Evolutionary conservation across 2,888 invertebrate genomes (phyloP).

Genomic region (Sphecodes monilicornis): DNA sequence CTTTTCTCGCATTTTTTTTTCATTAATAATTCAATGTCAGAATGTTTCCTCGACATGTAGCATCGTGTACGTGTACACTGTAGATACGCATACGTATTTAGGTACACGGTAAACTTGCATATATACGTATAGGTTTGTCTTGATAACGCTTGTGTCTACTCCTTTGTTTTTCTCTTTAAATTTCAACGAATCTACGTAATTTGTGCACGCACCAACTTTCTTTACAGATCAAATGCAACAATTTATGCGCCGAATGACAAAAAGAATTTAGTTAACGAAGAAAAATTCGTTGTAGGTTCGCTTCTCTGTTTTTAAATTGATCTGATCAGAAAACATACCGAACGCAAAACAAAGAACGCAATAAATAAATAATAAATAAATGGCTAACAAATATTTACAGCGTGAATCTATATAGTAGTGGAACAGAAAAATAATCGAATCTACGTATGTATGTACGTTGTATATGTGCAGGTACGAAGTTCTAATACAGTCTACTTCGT

Average conservation of each 20-base stretch:
- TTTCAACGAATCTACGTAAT: background rate
- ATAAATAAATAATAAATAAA: background rate
- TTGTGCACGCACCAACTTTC: background rate
- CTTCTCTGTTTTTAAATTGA: background rate
- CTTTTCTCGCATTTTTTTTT: background rate
- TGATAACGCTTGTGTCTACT: background rate
- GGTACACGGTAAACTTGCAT: background rate
- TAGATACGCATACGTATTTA: background rate
- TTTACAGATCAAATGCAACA: background rate
- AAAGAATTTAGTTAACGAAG: background rate
- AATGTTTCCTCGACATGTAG: background rate
- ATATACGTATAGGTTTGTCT: conserved; percentile 6
- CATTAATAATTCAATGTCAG: background rate
- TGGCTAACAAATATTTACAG: background rate
- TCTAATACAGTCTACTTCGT: background rate
- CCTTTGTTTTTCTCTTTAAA: background rate
- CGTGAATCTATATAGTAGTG: background rate
- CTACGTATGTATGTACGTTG: background rate
- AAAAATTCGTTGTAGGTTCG: background rate
- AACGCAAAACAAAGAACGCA: background rate
- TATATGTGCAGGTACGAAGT: background rate
- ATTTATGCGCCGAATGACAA: background rate
- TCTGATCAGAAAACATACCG: background rate
- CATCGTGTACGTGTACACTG: conserved; percentile 17
- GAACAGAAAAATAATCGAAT: background rate